Evolutionary conservation across 2,113 vertebrate species (phyloP), one percentile per base, ranked within the genome.

Genomic region (Ochotona princeps): DNA sequence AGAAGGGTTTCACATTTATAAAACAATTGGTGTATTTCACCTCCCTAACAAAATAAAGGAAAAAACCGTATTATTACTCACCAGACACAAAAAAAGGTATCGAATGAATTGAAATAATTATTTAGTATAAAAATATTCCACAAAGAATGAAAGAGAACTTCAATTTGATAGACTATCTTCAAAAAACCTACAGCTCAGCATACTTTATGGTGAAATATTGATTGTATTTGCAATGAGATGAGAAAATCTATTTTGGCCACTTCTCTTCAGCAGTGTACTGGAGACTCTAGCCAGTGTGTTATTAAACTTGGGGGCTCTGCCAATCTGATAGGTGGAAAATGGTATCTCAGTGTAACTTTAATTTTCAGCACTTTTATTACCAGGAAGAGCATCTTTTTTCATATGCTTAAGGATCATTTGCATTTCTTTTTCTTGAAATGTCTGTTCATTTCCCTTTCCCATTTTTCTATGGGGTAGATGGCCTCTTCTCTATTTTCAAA

Each of bases 361-460:
- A 84, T 90, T 92, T 95, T 78, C 74, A 73, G 76, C 67, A 75
- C 80, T 90, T 95, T 90, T 70, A 76, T 90, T 94, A 66, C 47
- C 44, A 57, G 61, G 12, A 4, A 75, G 21, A 51, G 20, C 47
- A 84, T 81, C 90, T 87, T 94, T 87, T 94, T 94, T 90, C 79
- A 91, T 72, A 35, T 72, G 63, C 85, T 90, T 83, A 76, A 92
- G 73, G 78, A 49, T 54, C 35, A 79, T 92, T 92, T 96, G 67
- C 54, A 81, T 92, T 94, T 95, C 61, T 87, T 93, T 92, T 74
- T 91, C 35, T 86, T 93, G 76, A 95, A 93, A 94, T 83, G 63
- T 88, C 78, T 88, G 54, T 92, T 92, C 65, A 85, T 94, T 95
- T 94, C 57, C 83, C 35, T 66, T 87, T 81, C 57, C 15, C 26